Conservation (phyloP, 2,888 invertebrate genomes). For the Choreutis nemorana region DNA sequence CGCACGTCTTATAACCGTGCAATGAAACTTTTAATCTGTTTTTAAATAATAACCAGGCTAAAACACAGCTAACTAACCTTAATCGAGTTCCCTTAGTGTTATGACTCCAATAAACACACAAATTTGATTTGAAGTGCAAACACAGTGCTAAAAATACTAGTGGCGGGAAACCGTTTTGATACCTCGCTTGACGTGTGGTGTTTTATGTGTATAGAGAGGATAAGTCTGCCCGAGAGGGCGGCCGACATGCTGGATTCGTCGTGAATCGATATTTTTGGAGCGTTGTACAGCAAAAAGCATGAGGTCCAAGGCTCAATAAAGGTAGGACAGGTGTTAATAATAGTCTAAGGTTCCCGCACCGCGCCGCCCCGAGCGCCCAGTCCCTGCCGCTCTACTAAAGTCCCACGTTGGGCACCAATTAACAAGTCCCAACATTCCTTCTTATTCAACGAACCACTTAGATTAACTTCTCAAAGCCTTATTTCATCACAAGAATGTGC, state of each 20-base stretch:
- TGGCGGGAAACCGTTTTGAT: slow-evolving; percentile 66
- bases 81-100: slow-evolving; percentile 19
- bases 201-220: slow-evolving; percentile 60
- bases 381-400: slow-evolving; percentile 11
- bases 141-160: slow-evolving; percentile 51
- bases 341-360: slow-evolving; percentile 2
- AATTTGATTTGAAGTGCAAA: slow-evolving; percentile 21
- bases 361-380: neutral
- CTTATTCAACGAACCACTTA: too few species aligned
- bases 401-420: slow-evolving; percentile 35
- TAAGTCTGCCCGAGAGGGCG: slow-evolving; percentile 61
- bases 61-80: slow-evolving; percentile 18
- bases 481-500: too few species aligned
- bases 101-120: slow-evolving; percentile 13
- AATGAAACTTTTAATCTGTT: slow-evolving; percentile 54
- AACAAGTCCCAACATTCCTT: too few species aligned
- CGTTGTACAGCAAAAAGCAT: slow-evolving; percentile 55
- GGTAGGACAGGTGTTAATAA: slow-evolving; percentile 42
- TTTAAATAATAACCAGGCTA: slow-evolving; percentile 31
- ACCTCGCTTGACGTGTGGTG: slow-evolving; percentile 64
- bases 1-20: slow-evolving; percentile 24
- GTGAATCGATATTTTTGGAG: slow-evolving; percentile 66
- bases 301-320: slow-evolving; percentile 56
- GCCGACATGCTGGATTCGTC: slow-evolving; percentile 63
- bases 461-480: too few species aligned